phyloP scores from a whole-genome alignment of 2,113 vertebrate genomes.

The Bujurquina vittata region DNA sequence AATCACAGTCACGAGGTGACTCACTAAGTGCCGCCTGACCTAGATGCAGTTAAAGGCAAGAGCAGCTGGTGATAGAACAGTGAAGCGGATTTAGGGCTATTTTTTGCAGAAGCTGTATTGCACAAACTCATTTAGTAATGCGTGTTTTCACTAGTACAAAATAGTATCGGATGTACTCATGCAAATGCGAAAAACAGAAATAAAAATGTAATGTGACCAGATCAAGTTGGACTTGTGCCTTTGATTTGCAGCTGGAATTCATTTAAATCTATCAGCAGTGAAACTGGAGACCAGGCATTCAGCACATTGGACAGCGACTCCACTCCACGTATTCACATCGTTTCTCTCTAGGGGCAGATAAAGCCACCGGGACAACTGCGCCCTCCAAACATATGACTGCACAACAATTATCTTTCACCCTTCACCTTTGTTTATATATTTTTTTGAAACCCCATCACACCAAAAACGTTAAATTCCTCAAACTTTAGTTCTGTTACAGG shows the following conservation, averaged over 20 bases:
- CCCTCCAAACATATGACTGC: not conserved
- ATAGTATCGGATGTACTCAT: not conserved
- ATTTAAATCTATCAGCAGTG: not conserved
- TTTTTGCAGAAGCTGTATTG: not conserved
- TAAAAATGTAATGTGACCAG: not conserved
- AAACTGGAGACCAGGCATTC: not conserved
- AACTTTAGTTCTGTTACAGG: not conserved
- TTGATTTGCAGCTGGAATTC: not conserved
- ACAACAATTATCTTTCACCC: conserved; percentile 15
- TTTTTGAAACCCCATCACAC: not conserved
- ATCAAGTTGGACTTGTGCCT: not conserved
- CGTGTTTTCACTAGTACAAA: not conserved
- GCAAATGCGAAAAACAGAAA: not conserved
- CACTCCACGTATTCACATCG: not conserved
- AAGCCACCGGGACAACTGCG: not conserved
- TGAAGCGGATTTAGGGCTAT: conserved; percentile 11
- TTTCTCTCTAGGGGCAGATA: conserved; percentile 17
- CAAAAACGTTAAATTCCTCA: not conserved
- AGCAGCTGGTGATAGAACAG: not conserved
- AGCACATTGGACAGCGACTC: conserved; percentile 46
- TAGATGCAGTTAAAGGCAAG: conserved; percentile 48
- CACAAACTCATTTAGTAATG: not conserved
- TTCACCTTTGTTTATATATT: conserved; percentile 31
- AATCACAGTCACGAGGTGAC: conserved; percentile 61
- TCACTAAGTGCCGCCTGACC: conserved; percentile 69